phyloP scores from a whole-genome alignment of 2,888 invertebrate species.

The Galerucella nymphaeae region DNA sequence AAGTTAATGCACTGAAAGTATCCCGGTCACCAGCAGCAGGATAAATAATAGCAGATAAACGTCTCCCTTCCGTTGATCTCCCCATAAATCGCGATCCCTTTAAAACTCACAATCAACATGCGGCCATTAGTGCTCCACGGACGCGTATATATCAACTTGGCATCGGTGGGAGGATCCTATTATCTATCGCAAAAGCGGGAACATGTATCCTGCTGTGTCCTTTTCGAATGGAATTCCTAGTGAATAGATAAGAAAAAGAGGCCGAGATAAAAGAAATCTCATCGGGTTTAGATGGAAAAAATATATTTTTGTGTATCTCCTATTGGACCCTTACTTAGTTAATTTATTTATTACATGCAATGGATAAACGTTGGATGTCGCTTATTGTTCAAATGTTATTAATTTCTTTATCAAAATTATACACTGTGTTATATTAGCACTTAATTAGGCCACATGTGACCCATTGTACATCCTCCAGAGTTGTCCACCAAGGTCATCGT shows the following conservation, averaged over 20 bases:
- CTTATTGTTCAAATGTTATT: too few relatives aligned
- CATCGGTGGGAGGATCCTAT: constrained; percentile 59
- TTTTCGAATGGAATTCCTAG: constrained; percentile 39
- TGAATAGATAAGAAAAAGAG: constrained; percentile 40
- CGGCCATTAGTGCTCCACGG: constrained; percentile 62
- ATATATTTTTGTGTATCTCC: not conserved
- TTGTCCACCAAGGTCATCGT: too few relatives aligned
- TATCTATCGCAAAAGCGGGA: constrained; percentile 56
- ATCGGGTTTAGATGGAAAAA: constrained; percentile 12
- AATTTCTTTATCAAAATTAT: too few relatives aligned
- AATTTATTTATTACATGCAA: too few relatives aligned
- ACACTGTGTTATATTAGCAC: too few relatives aligned
- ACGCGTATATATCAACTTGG: constrained; percentile 61
- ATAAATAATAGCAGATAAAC: constrained; percentile 57
- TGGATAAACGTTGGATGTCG: too few relatives aligned
- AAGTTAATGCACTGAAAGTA: constrained; percentile 60
- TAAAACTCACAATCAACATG: constrained; percentile 64
- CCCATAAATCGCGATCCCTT: constrained; percentile 61
- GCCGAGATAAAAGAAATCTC: constrained; percentile 18
- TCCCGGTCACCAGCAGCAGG: constrained; percentile 49
- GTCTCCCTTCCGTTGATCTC: constrained; percentile 57
- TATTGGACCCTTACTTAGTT: too few relatives aligned
- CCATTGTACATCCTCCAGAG: too few relatives aligned
- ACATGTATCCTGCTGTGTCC: constrained; percentile 55
- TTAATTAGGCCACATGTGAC: too few relatives aligned